phyloP scores from a whole-genome alignment of 2,888 invertebrate species.

The Caenorhabditis virilis region DNA sequence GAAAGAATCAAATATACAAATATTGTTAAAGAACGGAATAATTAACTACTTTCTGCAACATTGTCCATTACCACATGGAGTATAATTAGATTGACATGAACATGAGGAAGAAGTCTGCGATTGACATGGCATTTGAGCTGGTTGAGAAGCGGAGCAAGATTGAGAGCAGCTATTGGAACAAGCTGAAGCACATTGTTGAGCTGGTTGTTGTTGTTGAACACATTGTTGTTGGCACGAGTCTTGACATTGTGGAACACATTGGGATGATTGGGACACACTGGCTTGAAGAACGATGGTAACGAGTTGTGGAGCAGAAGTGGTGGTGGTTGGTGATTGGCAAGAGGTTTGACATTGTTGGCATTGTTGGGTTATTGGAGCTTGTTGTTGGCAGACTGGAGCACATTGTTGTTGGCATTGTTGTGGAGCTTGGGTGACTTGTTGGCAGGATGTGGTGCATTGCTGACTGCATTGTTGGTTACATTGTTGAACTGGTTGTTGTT shows the following conservation, averaged over 20 bases:
- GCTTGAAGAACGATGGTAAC: conserved; percentile 36
- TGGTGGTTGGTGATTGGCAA: conserved; percentile 19
- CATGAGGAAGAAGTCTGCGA: conserved; percentile 10
- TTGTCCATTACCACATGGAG: conserved; percentile 44
- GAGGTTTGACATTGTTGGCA: conserved; percentile 31
- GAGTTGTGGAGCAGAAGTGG: conserved; percentile 24
- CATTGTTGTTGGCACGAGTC: conserved; percentile 45
- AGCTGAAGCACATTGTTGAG: conserved; percentile 42
- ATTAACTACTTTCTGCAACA: no score
- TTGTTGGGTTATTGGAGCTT: conserved; percentile 16
- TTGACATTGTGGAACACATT: conserved; percentile 46
- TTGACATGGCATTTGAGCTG: conserved; percentile 41
- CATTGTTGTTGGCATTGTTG: conserved; percentile 29
- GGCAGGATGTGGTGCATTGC: conserved; percentile 23
- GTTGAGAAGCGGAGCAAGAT: conserved; percentile 33
- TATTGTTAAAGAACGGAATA: no score
- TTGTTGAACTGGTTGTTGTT: conserved; percentile 18
- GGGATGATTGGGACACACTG: conserved; percentile 34
- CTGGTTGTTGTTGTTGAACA: conserved; percentile 46
- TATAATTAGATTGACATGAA: conserved; percentile 41
- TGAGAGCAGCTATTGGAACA: conserved; percentile 37
- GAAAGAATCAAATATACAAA: no score
- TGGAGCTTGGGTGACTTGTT: conserved; percentile 4
- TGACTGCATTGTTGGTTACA: conserved; percentile 22
- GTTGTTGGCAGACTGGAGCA: conserved; percentile 17